phyloP scores from a whole-genome alignment of 1,140 invertebrate species.

The Belonocnema kinseyi region DNA sequence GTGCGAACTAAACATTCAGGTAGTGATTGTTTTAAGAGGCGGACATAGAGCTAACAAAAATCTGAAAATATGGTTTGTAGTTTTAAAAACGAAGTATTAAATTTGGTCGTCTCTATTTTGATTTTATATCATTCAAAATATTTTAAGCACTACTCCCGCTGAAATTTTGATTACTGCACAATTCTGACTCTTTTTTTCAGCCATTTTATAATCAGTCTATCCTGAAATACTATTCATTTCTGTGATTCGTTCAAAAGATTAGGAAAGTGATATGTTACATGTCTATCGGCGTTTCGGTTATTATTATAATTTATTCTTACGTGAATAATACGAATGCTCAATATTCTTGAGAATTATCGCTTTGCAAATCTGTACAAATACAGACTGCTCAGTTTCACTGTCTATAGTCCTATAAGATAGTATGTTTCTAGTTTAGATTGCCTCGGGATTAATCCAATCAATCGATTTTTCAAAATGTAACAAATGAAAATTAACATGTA shows the following conservation, averaged over 20 bases:
- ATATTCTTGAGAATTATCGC: not conserved
- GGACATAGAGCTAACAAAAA: not conserved
- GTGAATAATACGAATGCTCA: not conserved
- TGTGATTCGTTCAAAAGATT: not conserved
- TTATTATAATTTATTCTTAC: not conserved
- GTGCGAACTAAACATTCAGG: not conserved
- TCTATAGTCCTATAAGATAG: not conserved
- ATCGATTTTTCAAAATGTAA: not conserved
- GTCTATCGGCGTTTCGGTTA: not conserved
- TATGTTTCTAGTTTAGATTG: not conserved
- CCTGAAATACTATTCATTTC: not conserved
- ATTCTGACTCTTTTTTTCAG: not conserved
- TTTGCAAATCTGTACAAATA: not conserved
- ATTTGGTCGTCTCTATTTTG: not conserved
- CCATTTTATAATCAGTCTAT: not conserved
- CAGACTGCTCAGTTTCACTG: not conserved
- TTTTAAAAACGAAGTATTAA: not conserved
- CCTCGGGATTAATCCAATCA: not conserved
- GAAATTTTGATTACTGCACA: not conserved
- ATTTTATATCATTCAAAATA: not conserved
- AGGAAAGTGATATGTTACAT: constrained; percentile 6
- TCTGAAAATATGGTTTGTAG: not conserved
- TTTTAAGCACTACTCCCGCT: not conserved
- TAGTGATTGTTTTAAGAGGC: not conserved
- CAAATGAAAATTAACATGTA: not conserved